Base-by-base conservation (phyloP, 2,797 vertebrate genomes). In the Macrochelys suwanniensis region DNA sequence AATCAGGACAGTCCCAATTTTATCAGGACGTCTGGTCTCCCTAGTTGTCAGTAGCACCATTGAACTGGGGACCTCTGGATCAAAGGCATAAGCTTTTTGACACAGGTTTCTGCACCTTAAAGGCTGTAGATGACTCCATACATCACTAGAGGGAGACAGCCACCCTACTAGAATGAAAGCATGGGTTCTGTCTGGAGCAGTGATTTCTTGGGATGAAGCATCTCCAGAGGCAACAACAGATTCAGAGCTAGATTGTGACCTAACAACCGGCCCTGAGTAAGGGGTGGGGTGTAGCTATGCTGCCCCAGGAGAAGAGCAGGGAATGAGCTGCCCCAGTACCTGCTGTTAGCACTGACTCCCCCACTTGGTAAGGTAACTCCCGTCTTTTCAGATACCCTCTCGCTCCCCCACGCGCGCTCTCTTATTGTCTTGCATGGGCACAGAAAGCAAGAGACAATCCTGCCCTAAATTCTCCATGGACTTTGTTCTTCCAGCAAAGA, bases 71-170 rank as follows among this genome's bases (percentile, higher is more conserved):
- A 54, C 89, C 85, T 19, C 33, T 79, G 80, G 28, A 84, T 50
- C 5, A 49, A 93, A 65, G 92, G 53, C 77, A 94, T 71, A 88
- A 65, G 1, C 13, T 16, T 19, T 57, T 0, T 13, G 51, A 0
- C 0, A 50, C 11, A 4, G 31, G 19, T 54, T 7, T 91, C 78
- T 57, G 42, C 1, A 0, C 42, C 68, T 7, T 86, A 42, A 16
- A 50, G 85, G 9, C 9, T 84, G 87, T 51, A 1, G 1, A 31
- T 88, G 0, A 1, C 79, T 37, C 82, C 84, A 89, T 50, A 78
- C 84, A 91, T 95, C 95, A 95, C 95, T 96, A 97, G 95, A 93
- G 95, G 96, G 96, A 90, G 95, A 97, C 94, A 97, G 93, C 42
- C 94, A 96, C 95, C 94, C 93, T 82, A 87, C 89, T 68, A 85